phyloP scores from a whole-genome alignment of 2,113 vertebrate species.

The Pelobates fuscus region DNA sequence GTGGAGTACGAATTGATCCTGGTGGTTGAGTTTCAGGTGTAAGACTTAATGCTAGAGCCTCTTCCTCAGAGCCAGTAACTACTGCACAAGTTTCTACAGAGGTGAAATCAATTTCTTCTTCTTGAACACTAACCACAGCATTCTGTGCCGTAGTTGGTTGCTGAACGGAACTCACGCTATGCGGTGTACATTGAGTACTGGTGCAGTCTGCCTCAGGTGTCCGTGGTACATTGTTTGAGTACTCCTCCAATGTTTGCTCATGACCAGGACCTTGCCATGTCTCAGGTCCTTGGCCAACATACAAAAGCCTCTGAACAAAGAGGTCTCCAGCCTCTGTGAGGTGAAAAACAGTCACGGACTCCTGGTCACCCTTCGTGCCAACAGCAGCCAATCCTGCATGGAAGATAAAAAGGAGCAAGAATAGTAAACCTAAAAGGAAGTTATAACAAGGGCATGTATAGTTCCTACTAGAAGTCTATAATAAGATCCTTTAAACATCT shows the following conservation, averaged over 20 bases:
- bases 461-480: no score
- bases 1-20: neutral
- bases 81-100: neutral
- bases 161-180: no score
- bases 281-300: rapidly evolving
- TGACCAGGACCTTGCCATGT: no score
- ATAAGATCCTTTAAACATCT: no score
- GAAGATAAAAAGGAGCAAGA: neutral
- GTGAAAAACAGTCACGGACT: slow-evolving; percentile 74
- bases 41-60: neutral
- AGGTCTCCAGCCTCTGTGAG: slow-evolving; percentile 81
- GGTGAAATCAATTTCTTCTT: neutral
- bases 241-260: neutral
- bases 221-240: no score
- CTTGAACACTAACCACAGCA: neutral
- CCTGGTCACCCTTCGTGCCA: neutral
- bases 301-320: slow-evolving; percentile 77
- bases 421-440: neutral
- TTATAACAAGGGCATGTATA: no score
- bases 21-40: neutral
- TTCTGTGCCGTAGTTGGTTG: neutral
- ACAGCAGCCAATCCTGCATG: slow-evolving; percentile 66
- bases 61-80: neutral
- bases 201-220: no score
- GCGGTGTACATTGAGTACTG: neutral